Percentiles rank a stretch among this genome's conserved stretches.
phyloP scores from a whole-genome alignment of 2,797 vertebrate species.

The Dendrocincla fuliginosa region DNA sequence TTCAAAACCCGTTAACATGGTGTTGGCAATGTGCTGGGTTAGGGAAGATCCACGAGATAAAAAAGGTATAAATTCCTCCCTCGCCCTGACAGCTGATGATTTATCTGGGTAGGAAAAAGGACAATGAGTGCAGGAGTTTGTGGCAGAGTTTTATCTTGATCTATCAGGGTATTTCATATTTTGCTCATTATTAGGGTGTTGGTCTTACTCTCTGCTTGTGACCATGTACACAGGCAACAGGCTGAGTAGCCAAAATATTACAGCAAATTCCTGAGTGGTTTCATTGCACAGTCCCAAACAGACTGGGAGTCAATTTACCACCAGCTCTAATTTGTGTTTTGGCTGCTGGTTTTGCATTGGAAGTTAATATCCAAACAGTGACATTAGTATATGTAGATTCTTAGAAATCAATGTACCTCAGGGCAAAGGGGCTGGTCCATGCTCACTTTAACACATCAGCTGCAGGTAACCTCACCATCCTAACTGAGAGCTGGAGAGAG shows the following conservation, averaged over 20 bases:
- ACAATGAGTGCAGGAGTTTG: background rate
- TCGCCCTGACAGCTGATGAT: constrained; percentile 32
- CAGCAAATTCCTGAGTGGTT: constrained; percentile 15
- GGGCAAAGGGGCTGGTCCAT: background rate
- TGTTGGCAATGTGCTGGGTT: constrained; percentile 58
- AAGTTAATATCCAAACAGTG: constrained; percentile 10
- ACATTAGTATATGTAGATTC: constrained; percentile 18
- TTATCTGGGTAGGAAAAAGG: constrained; percentile 31
- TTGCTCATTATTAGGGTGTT: constrained; percentile 37
- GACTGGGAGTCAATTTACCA: constrained; percentile 40
- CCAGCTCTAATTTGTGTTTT: constrained; percentile 52
- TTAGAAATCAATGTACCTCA: constrained; percentile 25
- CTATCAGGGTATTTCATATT: constrained; percentile 8
- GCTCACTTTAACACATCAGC: background rate
- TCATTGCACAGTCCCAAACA: constrained; percentile 21
- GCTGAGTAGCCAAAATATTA: constrained; percentile 8
- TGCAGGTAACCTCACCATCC: constrained; percentile 29
- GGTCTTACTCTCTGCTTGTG: background rate
- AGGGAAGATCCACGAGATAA: constrained; percentile 66
- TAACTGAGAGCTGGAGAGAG: background rate
- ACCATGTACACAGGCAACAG: constrained; percentile 4
- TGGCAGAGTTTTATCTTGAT: constrained; percentile 32
- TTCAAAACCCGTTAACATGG: constrained; percentile 75
- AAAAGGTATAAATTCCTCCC: constrained; percentile 57
- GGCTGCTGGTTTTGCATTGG: constrained; percentile 35